These are phyloP conservation scores for Edolisoma coerulescens DNA, from an alignment of 2,113 vertebrate species.

Conservation along the genomic window DNA sequence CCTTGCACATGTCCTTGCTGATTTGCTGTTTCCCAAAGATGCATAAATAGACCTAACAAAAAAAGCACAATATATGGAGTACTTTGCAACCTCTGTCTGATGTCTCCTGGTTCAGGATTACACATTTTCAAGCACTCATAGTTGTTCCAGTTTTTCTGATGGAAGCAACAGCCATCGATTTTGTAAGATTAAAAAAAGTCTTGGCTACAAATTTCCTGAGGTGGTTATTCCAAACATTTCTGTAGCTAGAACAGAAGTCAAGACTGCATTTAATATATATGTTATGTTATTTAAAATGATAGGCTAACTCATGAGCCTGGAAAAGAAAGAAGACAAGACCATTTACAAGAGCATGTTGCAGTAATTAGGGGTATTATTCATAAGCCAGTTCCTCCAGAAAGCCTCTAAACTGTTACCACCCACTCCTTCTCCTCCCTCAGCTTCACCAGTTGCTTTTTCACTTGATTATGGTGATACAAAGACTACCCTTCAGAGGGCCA, in stretches of 20 bases:
- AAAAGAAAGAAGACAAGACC: neutral
- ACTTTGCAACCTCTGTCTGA: neutral
- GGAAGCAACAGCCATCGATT: neutral
- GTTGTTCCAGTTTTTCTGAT: neutral
- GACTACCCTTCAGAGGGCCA: neutral
- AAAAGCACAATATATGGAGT: neutral
- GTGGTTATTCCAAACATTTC: neutral
- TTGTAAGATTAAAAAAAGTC: neutral
- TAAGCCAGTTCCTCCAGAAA: neutral
- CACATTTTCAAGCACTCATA: neutral
- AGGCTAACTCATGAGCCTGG: neutral
- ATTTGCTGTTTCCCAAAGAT: neutral
- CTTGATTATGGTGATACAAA: neutral
- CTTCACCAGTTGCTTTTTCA: neutral
- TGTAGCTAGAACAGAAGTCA: neutral
- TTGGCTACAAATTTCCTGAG: neutral
- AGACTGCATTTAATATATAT: neutral
- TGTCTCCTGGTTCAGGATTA: neutral
- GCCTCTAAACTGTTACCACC: neutral
- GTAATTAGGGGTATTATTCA: conserved; percentile 5
- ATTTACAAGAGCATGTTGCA: neutral
- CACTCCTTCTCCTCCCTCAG: neutral
- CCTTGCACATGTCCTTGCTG: neutral
- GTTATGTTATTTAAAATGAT: neutral
- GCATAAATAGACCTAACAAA: neutral